Percentiles rank a stretch among this genome's conserved stretches.
Conservation (phyloP, 1,140 invertebrate genomes). For the Charaxes varanes region DNA sequence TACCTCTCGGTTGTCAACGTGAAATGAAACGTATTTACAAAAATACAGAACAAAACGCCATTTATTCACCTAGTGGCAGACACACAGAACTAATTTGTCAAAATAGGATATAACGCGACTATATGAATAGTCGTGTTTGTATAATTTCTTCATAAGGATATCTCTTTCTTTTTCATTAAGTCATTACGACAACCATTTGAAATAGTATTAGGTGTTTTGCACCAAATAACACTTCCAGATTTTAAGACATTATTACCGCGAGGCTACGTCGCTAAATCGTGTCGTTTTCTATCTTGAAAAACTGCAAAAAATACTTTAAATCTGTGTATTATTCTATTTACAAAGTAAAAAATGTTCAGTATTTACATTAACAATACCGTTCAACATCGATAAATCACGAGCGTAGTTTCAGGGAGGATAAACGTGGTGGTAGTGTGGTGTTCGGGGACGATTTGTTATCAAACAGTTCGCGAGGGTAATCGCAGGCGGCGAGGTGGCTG, state of each 20-base stretch:
- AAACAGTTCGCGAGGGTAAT: constrained; percentile 37
- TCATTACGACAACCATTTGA: constrained; percentile 7
- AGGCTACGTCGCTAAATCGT: constrained; percentile 59
- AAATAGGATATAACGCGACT: constrained; percentile 58
- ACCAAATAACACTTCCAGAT: constrained; percentile 22
- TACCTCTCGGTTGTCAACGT: background rate
- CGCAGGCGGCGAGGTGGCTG: constrained; percentile 25
- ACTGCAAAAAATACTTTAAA: constrained; percentile 41
- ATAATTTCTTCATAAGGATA: constrained; percentile 22
- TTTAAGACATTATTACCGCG: constrained; percentile 38
- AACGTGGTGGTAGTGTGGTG: constrained; percentile 45
- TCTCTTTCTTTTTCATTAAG: constrained; percentile 35
- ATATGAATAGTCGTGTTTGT: constrained; percentile 30
- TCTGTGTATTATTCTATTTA: constrained; percentile 26
- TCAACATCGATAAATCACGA: constrained; percentile 46
- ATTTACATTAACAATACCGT: constrained; percentile 25
- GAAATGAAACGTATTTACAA: constrained; percentile 32
- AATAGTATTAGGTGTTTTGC: constrained; percentile 23
- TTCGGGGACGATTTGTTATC: constrained; percentile 50
- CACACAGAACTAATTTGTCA: constrained; percentile 62
- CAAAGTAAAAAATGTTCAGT: constrained; percentile 43
- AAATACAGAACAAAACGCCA: constrained; percentile 40
- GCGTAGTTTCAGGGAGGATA: constrained; percentile 22
- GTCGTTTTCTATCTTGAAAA: constrained; percentile 49
- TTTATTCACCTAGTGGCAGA: constrained; percentile 54